Base-by-base conservation (phyloP, 2,797 vertebrate genomes). In the Chaetophractus vellerosus region DNA sequence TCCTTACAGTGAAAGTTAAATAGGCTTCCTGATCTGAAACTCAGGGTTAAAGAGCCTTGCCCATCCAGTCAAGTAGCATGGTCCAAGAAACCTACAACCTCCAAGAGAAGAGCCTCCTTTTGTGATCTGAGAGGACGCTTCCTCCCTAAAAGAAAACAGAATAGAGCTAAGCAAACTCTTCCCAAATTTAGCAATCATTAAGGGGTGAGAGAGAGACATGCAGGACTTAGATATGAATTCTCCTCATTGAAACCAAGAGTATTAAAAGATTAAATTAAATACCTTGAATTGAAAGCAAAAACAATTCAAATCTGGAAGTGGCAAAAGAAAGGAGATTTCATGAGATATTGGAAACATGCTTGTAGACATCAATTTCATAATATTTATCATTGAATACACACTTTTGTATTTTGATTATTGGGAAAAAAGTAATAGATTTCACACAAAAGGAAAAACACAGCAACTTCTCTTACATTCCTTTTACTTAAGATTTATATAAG, bases 281-380 rank as follows among this genome's bases (percentile, higher is more conserved):
- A 64, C 36, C n/a, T 72, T 76, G 38, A 90, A 61, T 15, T 82
- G 26, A 82, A 87, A 59, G 18, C 26, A 92, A 89, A 48, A 90
- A 50, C 10, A 41, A 4, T 21, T 38, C 9, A 45, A 72, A 76
- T 92, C 89, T 95, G 69, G 33, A 92, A 64, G 21, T 38, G 2
- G 2, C 4, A 86, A 91, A 69, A 48, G 36, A 88, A 38, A 63
- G 5, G 12, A 23, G 10, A 82, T 78, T 92, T 45, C 33, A 52
- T 68, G 69, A 72, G 21, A 59, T 72, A 31, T 82, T 71, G 18
- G 38, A 76, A 86, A 52, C 9, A 36, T 28, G 1, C 33, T 59
- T 64, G 8, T 59, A 72, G 71, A 16, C 33, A 86, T 36, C 18
- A 24, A 79, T 31, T 7, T 71, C 12, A 24, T 76, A 33, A 21